Percentiles rank a stretch among this genome's conserved stretches.
phyloP scores from a whole-genome alignment of 1,140 invertebrate genomes.

The Apis dorsata region DNA sequence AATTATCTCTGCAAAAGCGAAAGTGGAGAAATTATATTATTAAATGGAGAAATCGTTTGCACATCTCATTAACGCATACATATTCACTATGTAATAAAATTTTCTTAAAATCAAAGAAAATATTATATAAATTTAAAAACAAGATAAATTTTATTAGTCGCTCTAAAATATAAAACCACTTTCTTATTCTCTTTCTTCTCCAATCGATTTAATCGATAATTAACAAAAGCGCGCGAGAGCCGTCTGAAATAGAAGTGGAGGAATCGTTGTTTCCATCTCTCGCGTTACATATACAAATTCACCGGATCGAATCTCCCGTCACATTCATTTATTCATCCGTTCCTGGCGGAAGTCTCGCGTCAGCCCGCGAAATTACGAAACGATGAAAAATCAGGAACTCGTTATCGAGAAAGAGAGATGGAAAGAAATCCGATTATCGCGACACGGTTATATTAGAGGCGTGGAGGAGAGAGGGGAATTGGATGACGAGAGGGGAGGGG shows the following conservation, averaged over 20 bases:
- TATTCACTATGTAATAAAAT: too few relatives aligned
- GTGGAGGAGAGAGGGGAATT: not conserved
- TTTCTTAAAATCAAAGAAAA: too few relatives aligned
- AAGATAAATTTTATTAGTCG: too few relatives aligned
- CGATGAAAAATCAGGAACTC: conserved; percentile 52
- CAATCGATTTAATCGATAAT: too few relatives aligned
- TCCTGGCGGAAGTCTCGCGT: not conserved
- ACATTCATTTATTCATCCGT: conserved; percentile 63
- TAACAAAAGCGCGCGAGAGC: too few relatives aligned
- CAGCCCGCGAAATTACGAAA: conserved; percentile 51
- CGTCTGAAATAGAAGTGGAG: not conserved
- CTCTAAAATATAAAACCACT: too few relatives aligned
- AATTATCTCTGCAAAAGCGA: too few relatives aligned
- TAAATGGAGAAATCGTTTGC: too few relatives aligned
- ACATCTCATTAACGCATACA: too few relatives aligned
- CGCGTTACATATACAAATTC: conserved; percentile 58
- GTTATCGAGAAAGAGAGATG: conserved; percentile 30
- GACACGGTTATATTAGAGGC: not conserved
- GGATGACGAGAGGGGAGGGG: not conserved
- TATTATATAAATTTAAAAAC: too few relatives aligned
- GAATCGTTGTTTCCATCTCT: conserved; percentile 49
- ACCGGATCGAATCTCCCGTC: conserved; percentile 51
- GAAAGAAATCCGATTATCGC: not conserved
- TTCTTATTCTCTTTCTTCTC: too few relatives aligned
- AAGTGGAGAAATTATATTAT: too few relatives aligned